phyloP scores from a whole-genome alignment of 2,113 vertebrate genomes.

The Lichenostomus cassidix region DNA sequence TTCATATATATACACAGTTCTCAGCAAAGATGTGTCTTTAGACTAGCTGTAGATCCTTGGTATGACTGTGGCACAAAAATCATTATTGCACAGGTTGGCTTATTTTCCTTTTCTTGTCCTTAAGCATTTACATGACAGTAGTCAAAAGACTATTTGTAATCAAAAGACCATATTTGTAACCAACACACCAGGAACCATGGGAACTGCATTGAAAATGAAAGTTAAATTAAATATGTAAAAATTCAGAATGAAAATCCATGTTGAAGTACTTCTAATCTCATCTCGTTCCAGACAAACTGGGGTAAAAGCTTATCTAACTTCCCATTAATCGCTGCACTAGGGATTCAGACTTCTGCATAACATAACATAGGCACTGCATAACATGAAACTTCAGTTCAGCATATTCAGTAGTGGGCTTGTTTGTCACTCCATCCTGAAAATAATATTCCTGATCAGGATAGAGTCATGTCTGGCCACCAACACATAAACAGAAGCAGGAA shows the following conservation, averaged over 20 bases:
- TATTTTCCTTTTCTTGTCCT: not conserved
- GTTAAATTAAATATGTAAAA: not conserved
- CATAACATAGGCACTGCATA: not conserved
- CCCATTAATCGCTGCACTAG: not conserved
- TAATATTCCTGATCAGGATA: not conserved
- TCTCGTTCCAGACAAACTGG: not conserved
- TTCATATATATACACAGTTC: not conserved
- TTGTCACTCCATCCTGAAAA: not conserved
- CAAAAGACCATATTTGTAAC: not conserved
- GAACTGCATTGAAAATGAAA: not conserved
- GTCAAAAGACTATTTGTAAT: not conserved
- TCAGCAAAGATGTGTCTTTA: not conserved
- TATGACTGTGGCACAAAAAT: not conserved
- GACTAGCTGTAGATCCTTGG: not conserved
- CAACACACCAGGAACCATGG: not conserved
- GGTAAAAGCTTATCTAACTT: not conserved
- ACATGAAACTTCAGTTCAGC: not conserved
- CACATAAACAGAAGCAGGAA: not conserved
- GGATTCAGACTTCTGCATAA: not conserved
- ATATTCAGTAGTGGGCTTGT: not conserved
- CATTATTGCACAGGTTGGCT: not conserved
- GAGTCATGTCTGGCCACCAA: not conserved
- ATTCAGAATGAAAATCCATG: not conserved
- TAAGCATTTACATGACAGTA: not conserved
- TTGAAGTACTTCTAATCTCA: not conserved